phyloP scores from a whole-genome alignment of 1,140 invertebrate species.

The Arion vulgaris region DNA sequence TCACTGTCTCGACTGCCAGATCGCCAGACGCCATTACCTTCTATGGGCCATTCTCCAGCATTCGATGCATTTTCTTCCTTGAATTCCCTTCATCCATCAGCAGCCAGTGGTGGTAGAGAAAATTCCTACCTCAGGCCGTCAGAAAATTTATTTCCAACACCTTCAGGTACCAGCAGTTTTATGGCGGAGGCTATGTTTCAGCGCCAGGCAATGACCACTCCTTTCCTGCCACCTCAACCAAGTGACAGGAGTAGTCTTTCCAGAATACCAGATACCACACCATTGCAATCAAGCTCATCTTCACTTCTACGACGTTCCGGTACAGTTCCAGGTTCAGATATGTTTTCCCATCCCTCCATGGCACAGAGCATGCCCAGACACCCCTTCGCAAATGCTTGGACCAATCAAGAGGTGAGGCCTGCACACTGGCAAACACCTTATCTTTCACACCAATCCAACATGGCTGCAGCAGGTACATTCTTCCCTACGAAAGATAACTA shows the following conservation, averaged over 20 bases:
- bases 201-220: conserved; percentile 61
- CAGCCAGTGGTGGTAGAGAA: conserved; percentile 38
- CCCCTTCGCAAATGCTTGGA: conserved; percentile 65
- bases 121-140: conserved; percentile 44
- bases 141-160: conserved; percentile 52
- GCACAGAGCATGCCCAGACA: conserved; percentile 62
- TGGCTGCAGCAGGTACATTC: conserved; percentile 48
- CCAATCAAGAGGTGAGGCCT: conserved; percentile 63
- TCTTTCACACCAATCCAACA: conserved; percentile 54
- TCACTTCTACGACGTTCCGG: conserved; percentile 56
- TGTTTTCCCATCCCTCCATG: conserved; percentile 58
- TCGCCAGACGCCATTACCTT: neutral
- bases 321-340: conserved; percentile 61
- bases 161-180: conserved; percentile 51
- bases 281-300: conserved; percentile 56
- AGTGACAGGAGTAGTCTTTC: conserved; percentile 39
- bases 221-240: conserved; percentile 57
- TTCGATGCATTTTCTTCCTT: conserved; percentile 47
- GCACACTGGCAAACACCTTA: conserved; percentile 65
- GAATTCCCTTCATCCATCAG: conserved; percentile 41
- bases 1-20: conserved; percentile 40
- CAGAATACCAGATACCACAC: conserved; percentile 52
- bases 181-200: conserved; percentile 65
- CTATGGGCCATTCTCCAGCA: conserved; percentile 19
- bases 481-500: conserved; percentile 65